Evolutionary conservation across 2,888 invertebrate species (phyloP).

Genomic region (Diploptera punctata): DNA sequence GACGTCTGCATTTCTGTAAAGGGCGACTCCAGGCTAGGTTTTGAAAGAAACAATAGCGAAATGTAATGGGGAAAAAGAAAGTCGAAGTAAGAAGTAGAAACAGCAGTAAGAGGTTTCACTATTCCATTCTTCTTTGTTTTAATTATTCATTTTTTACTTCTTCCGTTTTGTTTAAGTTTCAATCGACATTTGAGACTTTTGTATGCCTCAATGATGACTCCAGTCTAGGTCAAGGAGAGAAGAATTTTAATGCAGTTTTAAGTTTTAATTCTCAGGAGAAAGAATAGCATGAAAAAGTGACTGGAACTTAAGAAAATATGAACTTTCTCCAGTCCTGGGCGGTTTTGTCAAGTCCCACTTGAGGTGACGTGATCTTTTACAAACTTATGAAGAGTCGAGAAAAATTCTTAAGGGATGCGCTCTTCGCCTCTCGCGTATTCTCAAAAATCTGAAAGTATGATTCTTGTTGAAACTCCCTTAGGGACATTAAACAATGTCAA

Average conservation of each 20-base stretch:
- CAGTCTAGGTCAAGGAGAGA: background rate
- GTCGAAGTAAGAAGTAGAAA: background rate
- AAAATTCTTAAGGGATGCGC: no score
- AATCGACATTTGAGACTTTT: background rate
- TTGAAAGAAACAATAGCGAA: background rate
- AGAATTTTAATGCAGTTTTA: background rate
- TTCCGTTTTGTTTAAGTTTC: background rate
- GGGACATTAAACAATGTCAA: no score
- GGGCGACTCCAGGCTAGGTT: no score
- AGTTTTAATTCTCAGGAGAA: background rate
- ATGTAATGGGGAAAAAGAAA: background rate
- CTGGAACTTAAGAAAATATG: background rate
- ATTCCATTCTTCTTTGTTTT: background rate
- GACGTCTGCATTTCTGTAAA: no score
- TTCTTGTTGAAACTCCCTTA: no score
- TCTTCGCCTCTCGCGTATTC: no score
- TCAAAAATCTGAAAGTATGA: no score
- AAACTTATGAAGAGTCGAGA: no score
- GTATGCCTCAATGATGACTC: no score
- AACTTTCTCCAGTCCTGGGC: background rate
- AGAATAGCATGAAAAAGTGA: background rate
- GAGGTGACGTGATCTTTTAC: background rate
- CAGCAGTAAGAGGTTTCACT: no score
- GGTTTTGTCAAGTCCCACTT: background rate
- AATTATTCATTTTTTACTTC: background rate